These are phyloP conservation scores for Marisa cornuarietis DNA, from an alignment of 1,140 invertebrate species.

Conservation along the genomic window DNA sequence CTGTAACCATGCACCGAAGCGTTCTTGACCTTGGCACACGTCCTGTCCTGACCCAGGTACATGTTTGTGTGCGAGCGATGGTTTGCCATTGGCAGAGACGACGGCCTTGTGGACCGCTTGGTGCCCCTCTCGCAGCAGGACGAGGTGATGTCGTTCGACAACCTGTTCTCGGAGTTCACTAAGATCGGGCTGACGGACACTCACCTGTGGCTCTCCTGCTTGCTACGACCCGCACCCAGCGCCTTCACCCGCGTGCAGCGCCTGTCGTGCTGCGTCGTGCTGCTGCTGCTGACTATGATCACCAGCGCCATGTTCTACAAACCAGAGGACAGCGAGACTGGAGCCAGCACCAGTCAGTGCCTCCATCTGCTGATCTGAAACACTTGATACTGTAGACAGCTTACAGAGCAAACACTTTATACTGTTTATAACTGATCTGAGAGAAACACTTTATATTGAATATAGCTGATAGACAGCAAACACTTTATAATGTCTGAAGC, in stretches of 20 bases:
- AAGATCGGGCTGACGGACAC: slow-evolving; percentile 62
- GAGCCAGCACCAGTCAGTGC: slow-evolving; percentile 11
- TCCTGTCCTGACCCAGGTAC: slow-evolving; percentile 41
- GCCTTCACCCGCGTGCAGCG: slow-evolving; percentile 64
- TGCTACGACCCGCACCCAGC: slow-evolving; percentile 55
- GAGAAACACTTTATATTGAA: no score
- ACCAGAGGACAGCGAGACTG: slow-evolving; percentile 16
- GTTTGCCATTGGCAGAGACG: slow-evolving; percentile 60
- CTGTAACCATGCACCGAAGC: no score
- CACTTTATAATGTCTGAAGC: no score
- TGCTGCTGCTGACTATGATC: slow-evolving; percentile 64
- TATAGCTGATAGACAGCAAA: no score
- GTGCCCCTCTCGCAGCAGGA: slow-evolving; percentile 50
- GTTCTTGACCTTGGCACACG: neutral
- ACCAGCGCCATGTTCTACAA: slow-evolving; percentile 65
- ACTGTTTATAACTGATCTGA: no score
- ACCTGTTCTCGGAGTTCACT: slow-evolving; percentile 59
- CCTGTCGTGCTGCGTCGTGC: slow-evolving; percentile 55
- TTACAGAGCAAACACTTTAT: no score
- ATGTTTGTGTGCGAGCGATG: slow-evolving; percentile 60
- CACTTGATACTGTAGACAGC: no score
- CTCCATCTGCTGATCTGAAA: no score
- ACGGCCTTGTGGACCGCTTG: slow-evolving; percentile 55
- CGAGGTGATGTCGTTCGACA: slow-evolving; percentile 56
- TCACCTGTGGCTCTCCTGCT: slow-evolving; percentile 64